Conservation (phyloP, 2,888 invertebrate genomes). For the Allolobophora icterica region DNA sequence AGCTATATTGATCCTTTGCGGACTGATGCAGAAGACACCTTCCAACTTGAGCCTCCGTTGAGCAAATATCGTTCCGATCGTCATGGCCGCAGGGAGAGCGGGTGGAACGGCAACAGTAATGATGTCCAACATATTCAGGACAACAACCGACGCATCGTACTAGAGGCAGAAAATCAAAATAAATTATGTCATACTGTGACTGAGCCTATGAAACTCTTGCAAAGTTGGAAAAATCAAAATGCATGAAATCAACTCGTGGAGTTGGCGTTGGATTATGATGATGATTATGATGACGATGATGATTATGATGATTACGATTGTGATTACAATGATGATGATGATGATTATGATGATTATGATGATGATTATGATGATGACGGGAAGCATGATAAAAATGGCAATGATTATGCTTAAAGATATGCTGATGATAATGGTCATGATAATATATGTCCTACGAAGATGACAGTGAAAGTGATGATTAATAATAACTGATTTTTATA, state of each 20-base stretch:
- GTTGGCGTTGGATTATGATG: too few relatives aligned
- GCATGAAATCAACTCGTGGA: too few relatives aligned
- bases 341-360: neutral
- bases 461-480: neutral
- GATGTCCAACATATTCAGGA: constrained; percentile 84
- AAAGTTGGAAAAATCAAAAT: too few relatives aligned
- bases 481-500: neutral
- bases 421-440: too few relatives aligned
- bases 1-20: constrained; percentile 88
- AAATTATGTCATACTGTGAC: neutral
- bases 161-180: neutral
- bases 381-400: too few relatives aligned
- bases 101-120: constrained; percentile 95
- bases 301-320: too few relatives aligned
- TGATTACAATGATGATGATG: too few relatives aligned
- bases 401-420: too few relatives aligned
- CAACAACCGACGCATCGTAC: constrained; percentile 61
- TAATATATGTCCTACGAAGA: too few relatives aligned
- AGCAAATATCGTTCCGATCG: constrained; percentile 89
- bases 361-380: too few relatives aligned
- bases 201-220: too few relatives aligned
- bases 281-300: too few relatives aligned
- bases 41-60: constrained; percentile 81
- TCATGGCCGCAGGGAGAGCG: constrained; percentile 94
- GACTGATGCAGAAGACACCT: constrained; percentile 88